Base-by-base conservation (phyloP, 2,888 invertebrate species). In the Patella caerulea region DNA sequence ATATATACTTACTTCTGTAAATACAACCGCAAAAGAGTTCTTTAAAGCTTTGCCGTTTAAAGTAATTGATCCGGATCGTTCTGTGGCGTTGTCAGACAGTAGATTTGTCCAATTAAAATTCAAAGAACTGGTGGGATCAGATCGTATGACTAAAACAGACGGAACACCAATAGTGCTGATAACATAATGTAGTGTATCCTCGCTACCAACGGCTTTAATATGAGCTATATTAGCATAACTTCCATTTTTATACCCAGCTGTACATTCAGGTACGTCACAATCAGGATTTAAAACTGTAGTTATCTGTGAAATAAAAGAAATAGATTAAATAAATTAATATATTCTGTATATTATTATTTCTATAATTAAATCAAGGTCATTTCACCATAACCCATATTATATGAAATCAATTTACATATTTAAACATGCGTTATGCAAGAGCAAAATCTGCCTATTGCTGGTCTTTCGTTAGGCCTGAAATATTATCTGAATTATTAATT, bases 151-250 rank as follows among this genome's bases (percentile, higher is more conserved):
- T 19, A 95, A 90, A 52, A 95, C 86, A 0, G 94, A 93, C 0
- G 95, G 95, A 70, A 93, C 92, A 4, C 93, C 93, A 3, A 93
- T 93, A 84, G 95, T 94, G 90, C 94, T 94, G 94, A 95, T 94
- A 72, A 95, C 83, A 87, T 95, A 94, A 87, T 95, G 95, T 0
- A 95, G 88, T 0, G 93, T 93, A 88, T 95, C 94, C 72, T 93
- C 90, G 1, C 90, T 79, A 0, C 94, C 94, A 34, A 92, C 93
- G 0, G 94, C 94, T 86, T 92, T 91, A 12, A 94, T 91, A 85
- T 95, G 83, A 3, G 85, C 82, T 3, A 88, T 59, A 73, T 84
- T 86, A 29, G 79, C 73, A 52, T 77, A 78, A 14, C 56, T 77
- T 56, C 69, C 72, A 65, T 83, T 83, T n/a, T 52, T 52, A 45